Conservation (phyloP, 1,140 invertebrate species). For the Drosophila bifasciata region DNA sequence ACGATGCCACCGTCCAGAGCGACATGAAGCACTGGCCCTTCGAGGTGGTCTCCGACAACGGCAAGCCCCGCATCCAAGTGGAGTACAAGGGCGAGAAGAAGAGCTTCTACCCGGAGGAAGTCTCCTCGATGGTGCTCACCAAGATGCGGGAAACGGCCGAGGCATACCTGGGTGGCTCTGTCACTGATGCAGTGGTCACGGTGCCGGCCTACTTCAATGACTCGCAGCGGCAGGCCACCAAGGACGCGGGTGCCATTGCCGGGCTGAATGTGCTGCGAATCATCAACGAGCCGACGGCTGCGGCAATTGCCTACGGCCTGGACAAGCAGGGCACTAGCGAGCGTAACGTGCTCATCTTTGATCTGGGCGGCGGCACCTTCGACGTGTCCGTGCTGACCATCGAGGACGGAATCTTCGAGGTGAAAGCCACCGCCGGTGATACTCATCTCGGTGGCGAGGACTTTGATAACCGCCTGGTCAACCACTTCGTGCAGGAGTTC, state of each 20-base stretch:
- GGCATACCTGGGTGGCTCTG: conserved; percentile 94
- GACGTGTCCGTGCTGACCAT: conserved; percentile 98
- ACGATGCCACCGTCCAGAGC: conserved; percentile 93
- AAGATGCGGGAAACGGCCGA: conserved; percentile 98
- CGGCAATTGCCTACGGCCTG: conserved; percentile 99
- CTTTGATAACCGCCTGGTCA: conserved; percentile 96
- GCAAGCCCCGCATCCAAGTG: conserved; percentile 94
- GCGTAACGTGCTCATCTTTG: conserved; percentile 95
- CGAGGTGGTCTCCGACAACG: conserved; percentile 91
- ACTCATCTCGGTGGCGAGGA: conserved; percentile 99
- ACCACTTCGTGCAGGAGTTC: conserved; percentile 98
- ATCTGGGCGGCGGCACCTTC: conserved; percentile 98
- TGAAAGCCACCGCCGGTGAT: conserved; percentile 98
- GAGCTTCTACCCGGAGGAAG: conserved; percentile 95
- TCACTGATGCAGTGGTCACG: conserved; percentile 95
- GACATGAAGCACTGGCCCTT: conserved; percentile 99
- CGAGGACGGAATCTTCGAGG: conserved; percentile 97
- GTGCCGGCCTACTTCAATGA: conserved; percentile 97
- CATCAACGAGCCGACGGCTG: conserved; percentile 98
- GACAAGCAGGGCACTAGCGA: conserved; percentile 96
- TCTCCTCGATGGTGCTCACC: conserved; percentile 94
- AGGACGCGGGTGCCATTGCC: conserved; percentile 95
- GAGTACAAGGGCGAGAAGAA: conserved; percentile 95
- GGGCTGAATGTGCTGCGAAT: conserved; percentile 94
- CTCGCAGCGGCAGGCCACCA: conserved; percentile 95